phyloP scores from a whole-genome alignment of 2,113 vertebrate genomes.

The Cephalopholis sonnerati region DNA sequence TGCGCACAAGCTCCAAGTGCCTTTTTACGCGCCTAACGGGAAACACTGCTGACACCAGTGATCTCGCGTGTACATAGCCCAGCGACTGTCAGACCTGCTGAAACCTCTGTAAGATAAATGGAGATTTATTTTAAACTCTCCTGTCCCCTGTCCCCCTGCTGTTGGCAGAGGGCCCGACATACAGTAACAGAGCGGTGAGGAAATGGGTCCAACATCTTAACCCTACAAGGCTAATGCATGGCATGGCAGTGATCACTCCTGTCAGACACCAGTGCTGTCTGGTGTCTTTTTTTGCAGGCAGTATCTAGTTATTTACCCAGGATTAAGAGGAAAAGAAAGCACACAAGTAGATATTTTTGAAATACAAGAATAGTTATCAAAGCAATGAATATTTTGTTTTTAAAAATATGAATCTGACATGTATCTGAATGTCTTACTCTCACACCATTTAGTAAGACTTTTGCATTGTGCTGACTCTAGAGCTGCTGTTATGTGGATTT shows the following conservation, averaged over 20 bases:
- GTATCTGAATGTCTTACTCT: neutral
- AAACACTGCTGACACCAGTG: conserved; percentile 78
- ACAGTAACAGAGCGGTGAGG: conserved; percentile 48
- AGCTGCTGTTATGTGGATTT: too few relatives aligned
- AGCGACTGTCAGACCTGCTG: conserved; percentile 72
- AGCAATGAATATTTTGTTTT: neutral
- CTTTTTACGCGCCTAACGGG: conserved; percentile 51
- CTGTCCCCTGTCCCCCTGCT: conserved; percentile 37
- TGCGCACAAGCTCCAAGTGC: conserved; percentile 49
- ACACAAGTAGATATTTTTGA: neutral
- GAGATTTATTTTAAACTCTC: conserved; percentile 77
- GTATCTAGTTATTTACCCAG: too few relatives aligned
- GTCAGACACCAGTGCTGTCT: neutral
- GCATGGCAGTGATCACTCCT: neutral
- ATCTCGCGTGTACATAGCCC: conserved; percentile 37
- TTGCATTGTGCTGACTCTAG: too few relatives aligned
- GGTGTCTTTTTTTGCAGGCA: neutral
- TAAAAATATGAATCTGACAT: neutral
- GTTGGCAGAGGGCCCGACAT: conserved; percentile 35
- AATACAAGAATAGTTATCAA: neutral
- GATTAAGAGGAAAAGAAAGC: too few relatives aligned
- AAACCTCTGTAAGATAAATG: conserved; percentile 79
- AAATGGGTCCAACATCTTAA: conserved; percentile 47
- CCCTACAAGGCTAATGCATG: conserved; percentile 67
- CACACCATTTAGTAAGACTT: neutral